A percentile compares a stretch with the other conserved stretches of the same genome.
Evolutionary conservation across 2,888 invertebrate species (phyloP).

Genomic region (Dermolepida albohirtum): DNA sequence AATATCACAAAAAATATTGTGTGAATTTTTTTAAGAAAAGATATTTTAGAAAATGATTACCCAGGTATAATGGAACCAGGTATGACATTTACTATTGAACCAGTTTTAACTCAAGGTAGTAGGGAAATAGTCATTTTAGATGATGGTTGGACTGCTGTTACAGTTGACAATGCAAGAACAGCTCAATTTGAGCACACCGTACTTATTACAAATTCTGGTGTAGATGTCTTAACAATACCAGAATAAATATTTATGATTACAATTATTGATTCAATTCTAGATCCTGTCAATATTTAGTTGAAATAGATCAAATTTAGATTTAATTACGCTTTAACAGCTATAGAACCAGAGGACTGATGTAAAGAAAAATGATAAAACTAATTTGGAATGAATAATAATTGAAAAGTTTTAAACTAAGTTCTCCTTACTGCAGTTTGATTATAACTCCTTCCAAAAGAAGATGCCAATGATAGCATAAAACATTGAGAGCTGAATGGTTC

Average conservation of each 20-base stretch:
- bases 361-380: too few species aligned
- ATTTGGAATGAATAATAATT: too few species aligned
- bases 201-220: constrained; percentile 81
- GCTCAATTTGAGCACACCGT: constrained; percentile 95
- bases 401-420: too few species aligned
- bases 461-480: too few species aligned
- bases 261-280: background rate
- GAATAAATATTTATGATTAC: constrained; percentile 41
- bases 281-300: too few species aligned
- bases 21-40: constrained; percentile 39
- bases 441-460: too few species aligned
- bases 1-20: constrained; percentile 52
- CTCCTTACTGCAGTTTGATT: too few species aligned
- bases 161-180: constrained; percentile 81
- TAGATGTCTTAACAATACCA: constrained; percentile 79
- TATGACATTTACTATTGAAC: constrained; percentile 97
- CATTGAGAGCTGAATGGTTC: too few species aligned
- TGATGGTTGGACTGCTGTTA: constrained; percentile 95
- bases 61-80: constrained; percentile 82
- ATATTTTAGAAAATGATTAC: constrained; percentile 71
- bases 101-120: constrained; percentile 82
- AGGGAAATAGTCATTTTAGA: constrained; percentile 76
- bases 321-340: too few species aligned
- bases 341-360: too few species aligned
- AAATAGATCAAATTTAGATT: too few species aligned